These are phyloP conservation scores for Sinhomidia bicolor DNA, from an alignment of 2,888 invertebrate species.

Conservation along the genomic window DNA sequence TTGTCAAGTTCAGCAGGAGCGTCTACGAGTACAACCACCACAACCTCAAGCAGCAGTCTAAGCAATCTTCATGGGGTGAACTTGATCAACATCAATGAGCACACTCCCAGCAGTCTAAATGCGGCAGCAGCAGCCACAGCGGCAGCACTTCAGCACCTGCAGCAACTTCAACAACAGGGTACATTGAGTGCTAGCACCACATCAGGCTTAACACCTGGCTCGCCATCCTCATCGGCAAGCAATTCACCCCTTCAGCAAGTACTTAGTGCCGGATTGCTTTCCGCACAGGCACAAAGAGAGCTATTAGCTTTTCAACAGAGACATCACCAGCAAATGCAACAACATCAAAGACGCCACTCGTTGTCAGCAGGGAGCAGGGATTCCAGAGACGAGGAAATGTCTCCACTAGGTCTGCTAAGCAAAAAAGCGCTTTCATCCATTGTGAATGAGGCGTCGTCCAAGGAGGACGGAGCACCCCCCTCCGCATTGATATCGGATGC, in stretches of 20 bases:
- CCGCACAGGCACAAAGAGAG: constrained; percentile 73
- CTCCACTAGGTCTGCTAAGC: constrained; percentile 64
- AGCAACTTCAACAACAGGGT: constrained; percentile 67
- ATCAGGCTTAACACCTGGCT: constrained; percentile 45
- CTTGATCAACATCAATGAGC: constrained; percentile 67
- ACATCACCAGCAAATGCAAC: constrained; percentile 66
- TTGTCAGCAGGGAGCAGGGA: constrained; percentile 55
- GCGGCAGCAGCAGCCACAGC: constrained; percentile 61
- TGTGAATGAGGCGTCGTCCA: constrained; percentile 13
- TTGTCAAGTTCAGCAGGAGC: constrained; percentile 66
- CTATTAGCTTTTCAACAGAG: constrained; percentile 77
- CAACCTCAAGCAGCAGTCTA: not conserved
- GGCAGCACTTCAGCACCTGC: constrained; percentile 70
- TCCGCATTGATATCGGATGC: constrained; percentile 60
- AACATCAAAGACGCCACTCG: constrained; percentile 53
- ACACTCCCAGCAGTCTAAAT: constrained; percentile 39
- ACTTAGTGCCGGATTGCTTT: constrained; percentile 69
- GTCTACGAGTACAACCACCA: not conserved
- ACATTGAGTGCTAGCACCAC: constrained; percentile 64
- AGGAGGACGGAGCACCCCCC: constrained; percentile 26
- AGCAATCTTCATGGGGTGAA: constrained; percentile 63
- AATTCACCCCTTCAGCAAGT: constrained; percentile 76
- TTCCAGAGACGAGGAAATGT: constrained; percentile 52
- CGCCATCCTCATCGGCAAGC: constrained; percentile 72
- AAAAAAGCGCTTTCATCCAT: constrained; percentile 65